phyloP scores from a whole-genome alignment of 1,140 invertebrate genomes.

The Drosophila leontia region DNA sequence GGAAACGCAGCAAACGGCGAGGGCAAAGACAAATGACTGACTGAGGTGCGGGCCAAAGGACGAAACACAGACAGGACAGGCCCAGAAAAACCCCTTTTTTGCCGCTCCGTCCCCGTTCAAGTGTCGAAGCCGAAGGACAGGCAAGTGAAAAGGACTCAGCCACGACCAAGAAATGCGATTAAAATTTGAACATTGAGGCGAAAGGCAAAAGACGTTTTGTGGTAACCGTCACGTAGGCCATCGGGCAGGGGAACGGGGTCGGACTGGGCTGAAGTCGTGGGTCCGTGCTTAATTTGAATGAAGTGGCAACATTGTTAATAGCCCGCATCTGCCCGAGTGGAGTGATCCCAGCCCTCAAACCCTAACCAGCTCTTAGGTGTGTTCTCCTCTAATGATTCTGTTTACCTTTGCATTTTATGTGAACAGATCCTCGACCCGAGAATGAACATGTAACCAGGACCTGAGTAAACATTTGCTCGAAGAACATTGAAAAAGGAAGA shows the following conservation, averaged over 20 bases:
- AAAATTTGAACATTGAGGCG: constrained; percentile 75
- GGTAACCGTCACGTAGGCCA: constrained; percentile 55
- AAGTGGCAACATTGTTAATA: constrained; percentile 79
- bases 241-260: neutral
- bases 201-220: constrained; percentile 68
- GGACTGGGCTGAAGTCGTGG: neutral
- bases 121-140: constrained; percentile 50
- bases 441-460: constrained; percentile 23
- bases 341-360: constrained; percentile 15
- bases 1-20: constrained; percentile 60
- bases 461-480: constrained; percentile 23
- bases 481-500: constrained; percentile 1
- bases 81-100: constrained; percentile 57
- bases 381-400: constrained; percentile 58
- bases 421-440: constrained; percentile 25
- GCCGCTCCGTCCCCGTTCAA: neutral
- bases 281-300: constrained; percentile 76
- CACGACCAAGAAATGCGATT: constrained; percentile 78
- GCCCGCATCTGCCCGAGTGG: constrained; percentile 31
- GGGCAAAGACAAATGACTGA: constrained; percentile 77
- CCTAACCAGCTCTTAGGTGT: constrained; percentile 6
- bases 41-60: constrained; percentile 60
- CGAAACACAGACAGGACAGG: constrained; percentile 26
- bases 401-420: constrained; percentile 69
- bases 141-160: constrained; percentile 34